Percentiles rank a stretch among this genome's conserved stretches.
Evolutionary conservation across 2,797 vertebrate species (phyloP).

Genomic region (Hydrophis major): DNA sequence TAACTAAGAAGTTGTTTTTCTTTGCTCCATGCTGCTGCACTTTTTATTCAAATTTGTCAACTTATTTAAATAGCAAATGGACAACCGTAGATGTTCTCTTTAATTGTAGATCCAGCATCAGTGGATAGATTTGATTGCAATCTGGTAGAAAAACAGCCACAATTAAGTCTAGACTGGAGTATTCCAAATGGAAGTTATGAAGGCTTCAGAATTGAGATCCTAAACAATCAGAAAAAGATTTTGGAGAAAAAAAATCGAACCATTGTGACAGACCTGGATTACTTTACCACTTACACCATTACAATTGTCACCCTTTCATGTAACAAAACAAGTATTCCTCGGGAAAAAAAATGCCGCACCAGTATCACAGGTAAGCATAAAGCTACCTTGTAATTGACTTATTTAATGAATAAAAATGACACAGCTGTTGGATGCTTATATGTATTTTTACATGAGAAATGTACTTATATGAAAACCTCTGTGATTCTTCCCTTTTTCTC

Average conservation of each 20-base stretch:
- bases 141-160: conserved; percentile 45
- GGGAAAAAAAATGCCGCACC: conserved; percentile 51
- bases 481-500: neutral
- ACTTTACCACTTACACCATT: conserved; percentile 66
- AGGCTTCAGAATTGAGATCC: conserved; percentile 57
- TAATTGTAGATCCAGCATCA: conserved; percentile 52
- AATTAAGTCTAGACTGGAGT: conserved; percentile 63
- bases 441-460: neutral
- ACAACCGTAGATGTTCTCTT: neutral
- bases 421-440: neutral
- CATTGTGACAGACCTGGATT: conserved; percentile 28
- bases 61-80: neutral
- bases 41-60: neutral
- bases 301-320: conserved; percentile 58
- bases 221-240: neutral
- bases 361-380: conserved; percentile 68
- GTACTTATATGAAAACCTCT: neutral
- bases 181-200: conserved; percentile 59
- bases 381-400: neutral
- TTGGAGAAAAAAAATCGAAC: accelerated
- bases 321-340: conserved; percentile 27
- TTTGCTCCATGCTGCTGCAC: neutral
- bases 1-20: neutral
- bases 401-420: neutral
- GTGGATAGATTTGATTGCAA: conserved; percentile 58